A percentile compares a stretch with the other conserved stretches of the same genome.
These are phyloP conservation scores for Sphecodes monilicornis DNA, from an alignment of 2,888 invertebrate species.

Conservation along the genomic window DNA sequence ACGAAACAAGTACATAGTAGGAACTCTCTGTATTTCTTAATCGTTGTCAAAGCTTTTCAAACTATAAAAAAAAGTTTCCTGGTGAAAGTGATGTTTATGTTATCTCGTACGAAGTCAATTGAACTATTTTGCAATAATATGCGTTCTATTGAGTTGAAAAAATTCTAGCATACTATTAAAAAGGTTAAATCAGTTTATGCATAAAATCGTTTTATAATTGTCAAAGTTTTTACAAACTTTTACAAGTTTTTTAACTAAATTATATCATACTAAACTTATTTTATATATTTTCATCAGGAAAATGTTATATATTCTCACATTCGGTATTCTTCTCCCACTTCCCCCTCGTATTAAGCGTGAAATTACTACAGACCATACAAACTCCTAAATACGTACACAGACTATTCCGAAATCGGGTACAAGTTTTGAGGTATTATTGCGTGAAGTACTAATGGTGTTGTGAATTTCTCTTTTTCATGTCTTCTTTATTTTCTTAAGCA, in stretches of 20 bases:
- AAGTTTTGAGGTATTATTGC: constrained; percentile 18
- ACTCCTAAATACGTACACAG: background rate
- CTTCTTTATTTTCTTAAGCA: constrained; percentile 59
- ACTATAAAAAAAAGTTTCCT: background rate
- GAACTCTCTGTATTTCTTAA: background rate
- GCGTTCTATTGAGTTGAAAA: background rate
- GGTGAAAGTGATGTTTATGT: background rate
- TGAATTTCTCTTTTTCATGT: constrained; percentile 49
- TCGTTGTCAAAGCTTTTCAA: constrained; percentile 6
- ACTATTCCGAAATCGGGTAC: background rate
- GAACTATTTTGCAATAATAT: background rate
- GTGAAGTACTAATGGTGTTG: constrained; percentile 50
- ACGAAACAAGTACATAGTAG: background rate
- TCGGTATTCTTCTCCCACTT: background rate
- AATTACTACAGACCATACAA: background rate
- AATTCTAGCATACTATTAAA: background rate
- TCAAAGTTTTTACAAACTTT: no score
- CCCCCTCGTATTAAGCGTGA: background rate
- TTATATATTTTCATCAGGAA: background rate
- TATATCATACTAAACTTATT: background rate
- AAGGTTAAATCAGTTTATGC: background rate
- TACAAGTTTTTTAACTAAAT: no score
- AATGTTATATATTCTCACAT: background rate
- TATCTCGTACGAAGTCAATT: background rate
- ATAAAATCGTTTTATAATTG: background rate